Evolutionary conservation across 2,113 vertebrate species (phyloP).

Genomic region (Agapornis roseicollis): DNA sequence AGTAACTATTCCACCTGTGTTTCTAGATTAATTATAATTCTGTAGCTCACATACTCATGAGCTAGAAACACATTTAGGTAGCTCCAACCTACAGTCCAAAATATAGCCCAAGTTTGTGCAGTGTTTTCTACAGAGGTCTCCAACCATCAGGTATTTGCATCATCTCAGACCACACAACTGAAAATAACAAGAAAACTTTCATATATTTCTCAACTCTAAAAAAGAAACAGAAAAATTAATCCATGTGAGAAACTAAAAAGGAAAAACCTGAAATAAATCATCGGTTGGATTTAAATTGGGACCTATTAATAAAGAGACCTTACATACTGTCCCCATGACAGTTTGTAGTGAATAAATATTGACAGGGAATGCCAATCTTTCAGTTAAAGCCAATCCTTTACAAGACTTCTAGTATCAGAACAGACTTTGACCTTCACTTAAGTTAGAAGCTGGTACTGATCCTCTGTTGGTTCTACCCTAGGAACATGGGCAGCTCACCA

Average conservation of each 20-base stretch:
- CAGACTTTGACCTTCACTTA: slow-evolving; percentile 21
- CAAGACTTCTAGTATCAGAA: slow-evolving; percentile 1
- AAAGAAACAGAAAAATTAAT: neutral
- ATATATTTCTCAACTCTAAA: neutral
- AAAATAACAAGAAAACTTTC: neutral
- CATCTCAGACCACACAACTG: neutral
- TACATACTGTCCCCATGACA: neutral
- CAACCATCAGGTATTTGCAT: neutral
- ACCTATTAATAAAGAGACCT: neutral
- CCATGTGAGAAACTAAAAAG: neutral
- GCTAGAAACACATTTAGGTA: neutral
- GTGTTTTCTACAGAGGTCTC: neutral
- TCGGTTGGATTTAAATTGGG: neutral
- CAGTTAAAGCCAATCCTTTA: neutral
- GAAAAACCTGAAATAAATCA: neutral
- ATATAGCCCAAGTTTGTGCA: neutral
- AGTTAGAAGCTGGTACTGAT: neutral
- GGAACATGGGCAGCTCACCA: neutral
- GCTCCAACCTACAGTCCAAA: neutral
- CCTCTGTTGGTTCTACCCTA: neutral
- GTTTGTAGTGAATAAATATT: slow-evolving; percentile 20
- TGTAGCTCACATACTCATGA: neutral
- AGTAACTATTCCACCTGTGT: rapidly evolving
- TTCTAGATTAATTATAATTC: neutral
- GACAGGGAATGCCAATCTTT: slow-evolving; percentile 33